Evolutionary conservation across 1,140 invertebrate species (phyloP), one percentile per base, ranked within the genome.

Genomic region (Pseudoatta argentina): DNA sequence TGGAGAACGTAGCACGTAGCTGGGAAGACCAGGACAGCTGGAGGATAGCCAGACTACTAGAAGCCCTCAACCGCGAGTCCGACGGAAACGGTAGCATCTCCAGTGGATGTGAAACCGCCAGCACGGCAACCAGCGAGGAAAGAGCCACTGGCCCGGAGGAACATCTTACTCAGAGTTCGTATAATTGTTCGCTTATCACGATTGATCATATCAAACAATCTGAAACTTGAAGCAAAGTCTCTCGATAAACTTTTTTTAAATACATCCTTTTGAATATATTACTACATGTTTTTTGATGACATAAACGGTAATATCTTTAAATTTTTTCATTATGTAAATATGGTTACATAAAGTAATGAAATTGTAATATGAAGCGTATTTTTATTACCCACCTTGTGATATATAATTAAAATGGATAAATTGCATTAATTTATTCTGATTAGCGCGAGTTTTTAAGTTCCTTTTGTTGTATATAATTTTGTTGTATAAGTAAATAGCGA

Each of bases 51-150:
- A 91, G 94, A 72, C 87, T 95, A 3, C 91, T 95, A 16, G 95
- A 95, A 30, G 94, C 94, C 14, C 73, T 95, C 21, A 93, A 95
- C 78, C 93, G 92, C 44, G 94, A 95, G 39, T 94, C 93, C 12
- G 97, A 97, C 93, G 97, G 97, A 91, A 97, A 97, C 86, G 96
- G 96, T 73, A 96, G 96, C n/a, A 97, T 97, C 91, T 97, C 97
- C 72, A 97, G 97, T 85, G 97, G 97, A 66, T 97, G 97, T 93
- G 97, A 97, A 93, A 97, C 97, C 5, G 97, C 97, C n/a, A 97
- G 97, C 92, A 97, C 97, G 1, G 97, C 95, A 0, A 95, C 95
- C 24, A 94, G 94, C 82, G 95, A 96, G 30, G 94, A 95, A 57
- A 92, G 94, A 57, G 92, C 93, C 8, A 86, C 88, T 0, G 85